phyloP scores from a whole-genome alignment of 1,140 invertebrate species.

The Venustaconcha ellipsiformis region DNA sequence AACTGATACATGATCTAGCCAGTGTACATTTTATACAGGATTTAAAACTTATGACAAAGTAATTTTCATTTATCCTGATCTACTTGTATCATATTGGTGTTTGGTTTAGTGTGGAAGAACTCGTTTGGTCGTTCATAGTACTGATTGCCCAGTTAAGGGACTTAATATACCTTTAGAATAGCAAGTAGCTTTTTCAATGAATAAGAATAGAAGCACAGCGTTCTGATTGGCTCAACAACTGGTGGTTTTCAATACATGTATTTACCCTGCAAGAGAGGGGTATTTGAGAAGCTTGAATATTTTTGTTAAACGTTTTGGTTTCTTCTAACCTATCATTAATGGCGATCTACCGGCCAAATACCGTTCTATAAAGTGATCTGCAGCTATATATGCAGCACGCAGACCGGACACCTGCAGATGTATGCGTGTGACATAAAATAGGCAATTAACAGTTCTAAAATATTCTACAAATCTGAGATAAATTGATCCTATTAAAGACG shows the following conservation, averaged over 20 bases:
- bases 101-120: constrained; percentile 18
- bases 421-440: no score
- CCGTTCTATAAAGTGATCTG: no score
- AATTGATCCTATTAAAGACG: no score
- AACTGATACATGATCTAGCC: constrained; percentile 6
- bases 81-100: constrained; percentile 24
- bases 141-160: constrained; percentile 49
- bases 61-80: constrained; percentile 24
- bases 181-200: constrained; percentile 53
- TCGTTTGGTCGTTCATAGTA: constrained; percentile 54
- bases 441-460: no score
- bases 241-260: constrained; percentile 35
- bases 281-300: no score
- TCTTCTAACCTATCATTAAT: no score
- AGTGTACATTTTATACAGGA: constrained; percentile 30
- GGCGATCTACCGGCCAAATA: no score
- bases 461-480: no score
- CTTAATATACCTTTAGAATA: constrained; percentile 41
- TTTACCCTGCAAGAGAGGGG: constrained; percentile 37
- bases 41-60: constrained; percentile 23
- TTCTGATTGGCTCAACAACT: constrained; percentile 38
- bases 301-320: no score
- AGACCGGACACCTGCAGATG: no score
- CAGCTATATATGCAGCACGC: no score
- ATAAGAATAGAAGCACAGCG: constrained; percentile 53